Evolutionary conservation across 2,113 vertebrate genomes (phyloP), one percentile per base, ranked within the genome.

Genomic region (Tetrao urogallus): DNA sequence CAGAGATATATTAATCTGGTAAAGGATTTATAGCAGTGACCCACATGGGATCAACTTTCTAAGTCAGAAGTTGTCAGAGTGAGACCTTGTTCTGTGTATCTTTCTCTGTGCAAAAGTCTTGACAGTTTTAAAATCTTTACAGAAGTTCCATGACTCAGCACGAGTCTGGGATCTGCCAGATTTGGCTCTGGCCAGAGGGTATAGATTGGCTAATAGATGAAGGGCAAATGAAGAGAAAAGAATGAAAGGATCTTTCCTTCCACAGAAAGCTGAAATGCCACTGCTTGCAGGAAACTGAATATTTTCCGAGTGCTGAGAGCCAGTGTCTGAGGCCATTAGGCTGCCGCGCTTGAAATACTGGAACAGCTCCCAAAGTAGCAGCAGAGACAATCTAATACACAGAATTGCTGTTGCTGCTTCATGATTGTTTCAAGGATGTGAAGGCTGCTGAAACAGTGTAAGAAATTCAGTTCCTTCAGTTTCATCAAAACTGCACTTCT

Each of bases 191-290:
- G 52, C 3, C 0, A 83, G 72, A 69, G 43, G 4, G 4, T 73
- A 32, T 56, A 42, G 48, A 32, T 34, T 73, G 45, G 25, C 36
- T 43, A 38, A 56, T 30, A 83, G 60, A 56, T 65, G 52, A 92
- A 80, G 36, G 32, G 32, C 19, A 28, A 5, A 5, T 57, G 45
- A 11, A 52, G 64, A 83, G 69, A 32, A 57, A 66, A 81, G 72
- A 60, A 42, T 93, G 40, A 88, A 93, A 83, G 66, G 16, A 73
- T 86, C 22, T 32, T 76, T 69, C 36, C 80, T 92, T 90, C 52
- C 19, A 27, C 3, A 42, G 64, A 76, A 82, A 83, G 32, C 58
- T 90, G 80, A 52, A 90, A 88, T 72, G 34, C 17, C 71, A 5
- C 25, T 82, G 84, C 45, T 50, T 89, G 32, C 56, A 81, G 69